Conservation (phyloP, 2,113 vertebrate genomes). For the Struthio camelus region DNA sequence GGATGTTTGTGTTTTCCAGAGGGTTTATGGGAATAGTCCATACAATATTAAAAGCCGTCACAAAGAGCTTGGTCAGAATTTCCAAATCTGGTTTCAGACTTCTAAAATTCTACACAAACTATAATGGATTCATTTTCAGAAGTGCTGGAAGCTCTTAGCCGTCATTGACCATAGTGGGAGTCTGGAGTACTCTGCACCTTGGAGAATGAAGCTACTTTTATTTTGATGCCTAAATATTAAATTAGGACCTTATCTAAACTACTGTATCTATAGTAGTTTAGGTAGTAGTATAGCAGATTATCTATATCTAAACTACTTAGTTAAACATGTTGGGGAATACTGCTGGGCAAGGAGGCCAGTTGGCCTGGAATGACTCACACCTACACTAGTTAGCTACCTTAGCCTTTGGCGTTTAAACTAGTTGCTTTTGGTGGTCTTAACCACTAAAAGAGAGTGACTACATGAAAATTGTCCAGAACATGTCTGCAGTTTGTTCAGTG, state of each 20-base stretch:
- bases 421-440: background rate
- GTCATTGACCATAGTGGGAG: background rate
- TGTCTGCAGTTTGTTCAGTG: background rate
- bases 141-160: background rate
- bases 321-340: background rate
- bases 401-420: background rate
- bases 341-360: background rate
- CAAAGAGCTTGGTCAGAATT: background rate
- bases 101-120: background rate
- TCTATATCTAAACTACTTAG: background rate
- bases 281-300: background rate
- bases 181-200: background rate
- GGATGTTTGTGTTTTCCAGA: background rate
- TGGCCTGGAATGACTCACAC: background rate
- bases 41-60: background rate
- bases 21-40: background rate
- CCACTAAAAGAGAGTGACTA: background rate
- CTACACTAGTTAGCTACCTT: background rate
- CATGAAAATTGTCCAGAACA: background rate
- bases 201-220: background rate
- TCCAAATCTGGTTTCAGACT: background rate
- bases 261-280: background rate
- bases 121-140: background rate
- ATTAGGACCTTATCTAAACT: background rate
- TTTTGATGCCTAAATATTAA: background rate